Percentiles rank a stretch among this genome's conserved stretches.
phyloP scores from a whole-genome alignment of 2,888 invertebrate species.

The Brenthis hecate region DNA sequence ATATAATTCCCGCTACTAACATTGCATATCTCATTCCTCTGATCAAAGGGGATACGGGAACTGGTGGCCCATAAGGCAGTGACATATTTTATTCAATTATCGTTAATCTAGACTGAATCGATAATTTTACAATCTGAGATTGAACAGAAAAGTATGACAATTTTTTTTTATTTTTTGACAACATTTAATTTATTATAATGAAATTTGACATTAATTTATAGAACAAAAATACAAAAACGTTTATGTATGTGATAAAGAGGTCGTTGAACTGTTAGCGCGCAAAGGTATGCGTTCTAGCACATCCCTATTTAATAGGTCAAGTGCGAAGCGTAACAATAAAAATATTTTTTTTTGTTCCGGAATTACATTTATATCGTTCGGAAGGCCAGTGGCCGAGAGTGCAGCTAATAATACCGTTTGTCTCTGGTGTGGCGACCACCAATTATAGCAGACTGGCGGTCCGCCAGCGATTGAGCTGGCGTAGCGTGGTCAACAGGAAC shows the following conservation, averaged over 20 bases:
- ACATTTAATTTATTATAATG: not conserved
- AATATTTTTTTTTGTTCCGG: constrained; percentile 59
- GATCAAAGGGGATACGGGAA: constrained; percentile 69
- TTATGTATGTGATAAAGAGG: constrained; percentile 46
- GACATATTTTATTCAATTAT: constrained; percentile 45
- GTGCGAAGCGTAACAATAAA: constrained; percentile 62
- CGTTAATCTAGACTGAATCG: not conserved
- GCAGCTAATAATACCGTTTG: constrained; percentile 86
- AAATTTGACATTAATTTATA: not conserved
- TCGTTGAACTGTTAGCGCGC: constrained; percentile 49
- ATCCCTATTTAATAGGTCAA: constrained; percentile 74
- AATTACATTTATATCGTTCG: constrained; percentile 55
- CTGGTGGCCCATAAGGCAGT: constrained; percentile 62
- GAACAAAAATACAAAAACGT: not conserved
- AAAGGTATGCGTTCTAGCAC: constrained; percentile 45
- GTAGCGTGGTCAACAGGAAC: constrained; percentile 67
- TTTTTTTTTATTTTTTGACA: not conserved
- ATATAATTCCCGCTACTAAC: constrained; percentile 65
- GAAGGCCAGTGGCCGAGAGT: constrained; percentile 78
- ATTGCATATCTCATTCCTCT: constrained; percentile 62
- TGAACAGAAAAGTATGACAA: not conserved
- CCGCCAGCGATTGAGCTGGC: constrained; percentile 83
- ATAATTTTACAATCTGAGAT: not conserved
- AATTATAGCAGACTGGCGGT: constrained; percentile 93
- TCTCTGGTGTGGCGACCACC: constrained; percentile 87